phyloP scores from a whole-genome alignment of 2,888 invertebrate species.

The Meteorus cinctellus region DNA sequence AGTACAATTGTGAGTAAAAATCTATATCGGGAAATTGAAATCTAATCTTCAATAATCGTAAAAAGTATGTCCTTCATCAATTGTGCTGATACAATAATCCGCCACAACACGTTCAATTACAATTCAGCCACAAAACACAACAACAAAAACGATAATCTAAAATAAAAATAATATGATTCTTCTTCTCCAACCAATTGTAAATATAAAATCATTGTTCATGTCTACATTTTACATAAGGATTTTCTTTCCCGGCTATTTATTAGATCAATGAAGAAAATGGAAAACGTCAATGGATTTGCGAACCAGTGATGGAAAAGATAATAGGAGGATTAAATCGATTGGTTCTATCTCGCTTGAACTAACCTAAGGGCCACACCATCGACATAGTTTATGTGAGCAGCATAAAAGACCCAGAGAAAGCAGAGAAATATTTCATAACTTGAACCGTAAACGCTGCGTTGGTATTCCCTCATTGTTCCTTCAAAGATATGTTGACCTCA shows the following conservation, averaged over 20 bases:
- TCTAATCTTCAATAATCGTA: too few relatives aligned
- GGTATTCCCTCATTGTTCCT: constrained; percentile 51
- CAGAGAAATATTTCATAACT: constrained; percentile 51
- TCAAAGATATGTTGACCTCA: constrained; percentile 39
- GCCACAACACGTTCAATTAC: too few relatives aligned
- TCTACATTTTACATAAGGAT: neutral
- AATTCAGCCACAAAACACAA: too few relatives aligned
- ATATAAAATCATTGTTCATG: neutral
- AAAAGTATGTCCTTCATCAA: too few relatives aligned
- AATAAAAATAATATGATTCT: too few relatives aligned
- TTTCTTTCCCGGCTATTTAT: neutral
- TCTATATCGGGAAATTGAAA: too few relatives aligned
- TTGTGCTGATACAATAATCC: too few relatives aligned
- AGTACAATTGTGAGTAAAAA: too few relatives aligned
- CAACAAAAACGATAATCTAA: too few relatives aligned
- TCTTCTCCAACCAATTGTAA: neutral
- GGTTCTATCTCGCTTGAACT: constrained; percentile 16
- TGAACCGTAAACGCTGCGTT: constrained; percentile 30
- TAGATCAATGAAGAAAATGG: constrained; percentile 1
- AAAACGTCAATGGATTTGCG: neutral
- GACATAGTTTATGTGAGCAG: constrained; percentile 14
- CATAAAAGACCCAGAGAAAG: constrained; percentile 26
- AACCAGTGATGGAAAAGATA: constrained; percentile 10
- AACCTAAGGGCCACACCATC: constrained; percentile 17
- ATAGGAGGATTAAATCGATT: constrained; percentile 18